These are phyloP conservation scores for Danio jaintianensis DNA, from an alignment of 2,797 vertebrate genomes.

Conservation along the genomic window DNA sequence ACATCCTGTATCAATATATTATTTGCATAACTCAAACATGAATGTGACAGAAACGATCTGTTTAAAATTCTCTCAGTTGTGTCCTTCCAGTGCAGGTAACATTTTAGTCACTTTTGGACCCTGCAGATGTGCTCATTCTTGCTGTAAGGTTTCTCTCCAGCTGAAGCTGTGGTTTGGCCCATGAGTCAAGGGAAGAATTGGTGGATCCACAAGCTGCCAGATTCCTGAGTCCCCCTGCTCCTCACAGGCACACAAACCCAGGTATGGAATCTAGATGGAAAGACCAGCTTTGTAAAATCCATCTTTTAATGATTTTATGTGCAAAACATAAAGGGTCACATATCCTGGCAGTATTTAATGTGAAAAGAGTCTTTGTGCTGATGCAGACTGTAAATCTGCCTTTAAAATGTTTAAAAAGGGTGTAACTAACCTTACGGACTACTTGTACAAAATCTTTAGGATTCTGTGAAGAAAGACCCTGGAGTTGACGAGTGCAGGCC, in stretches of 20 bases:
- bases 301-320: background rate
- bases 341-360: too few species aligned
- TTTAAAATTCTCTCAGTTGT: background rate
- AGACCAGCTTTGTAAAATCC: background rate
- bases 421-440: constrained; percentile 89
- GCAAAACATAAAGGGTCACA: too few species aligned
- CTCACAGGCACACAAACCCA: constrained; percentile 96
- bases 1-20: constrained; percentile 1
- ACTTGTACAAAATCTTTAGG: constrained; percentile 99
- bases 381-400: too few species aligned
- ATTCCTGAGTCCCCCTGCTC: constrained; percentile 92
- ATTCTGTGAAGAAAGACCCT: constrained; percentile 92
- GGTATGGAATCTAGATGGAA: constrained; percentile 89
- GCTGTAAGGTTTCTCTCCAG: constrained; percentile 95
- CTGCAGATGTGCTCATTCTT: constrained; percentile 78
- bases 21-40: constrained; percentile 40
- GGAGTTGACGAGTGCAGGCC: constrained; percentile 96
- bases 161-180: constrained; percentile 98
- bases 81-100: constrained; percentile 37
- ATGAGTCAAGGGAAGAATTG: constrained; percentile 95
- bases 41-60: background rate
- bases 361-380: too few species aligned
- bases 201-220: constrained; percentile 96
- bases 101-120: constrained; percentile 2
- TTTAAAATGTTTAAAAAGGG: background rate